These are phyloP conservation scores for Malachius bipustulatus DNA, from an alignment of 2,888 invertebrate species.

Conservation along the genomic window DNA sequence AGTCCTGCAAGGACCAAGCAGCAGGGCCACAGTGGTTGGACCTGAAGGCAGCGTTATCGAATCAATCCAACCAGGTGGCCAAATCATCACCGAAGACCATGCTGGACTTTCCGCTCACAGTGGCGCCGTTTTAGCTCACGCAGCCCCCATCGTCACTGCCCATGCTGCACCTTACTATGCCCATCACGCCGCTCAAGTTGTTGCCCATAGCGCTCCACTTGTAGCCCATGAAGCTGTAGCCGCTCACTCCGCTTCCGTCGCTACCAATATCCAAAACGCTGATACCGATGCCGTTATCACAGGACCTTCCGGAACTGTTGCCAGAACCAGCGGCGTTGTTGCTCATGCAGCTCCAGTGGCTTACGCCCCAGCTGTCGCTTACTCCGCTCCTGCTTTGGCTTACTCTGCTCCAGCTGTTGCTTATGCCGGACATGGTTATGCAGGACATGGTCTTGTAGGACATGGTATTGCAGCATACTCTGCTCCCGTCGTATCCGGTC, in stretches of 20 bases:
- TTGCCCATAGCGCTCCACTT: conserved; percentile 12
- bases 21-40: conserved; percentile 24
- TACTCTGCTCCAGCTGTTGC: neutral
- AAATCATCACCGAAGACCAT: conserved; percentile 22
- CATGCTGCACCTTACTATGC: conserved; percentile 14
- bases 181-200: conserved; percentile 10
- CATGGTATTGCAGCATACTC: conserved; percentile 9
- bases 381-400: conserved; percentile 10
- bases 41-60: conserved; percentile 27
- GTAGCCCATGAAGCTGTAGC: conserved; percentile 3
- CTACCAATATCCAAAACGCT: no score
- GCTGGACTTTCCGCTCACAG: conserved; percentile 19
- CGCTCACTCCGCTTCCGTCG: conserved; percentile 13
- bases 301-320: conserved; percentile 10
- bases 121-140: conserved; percentile 17
- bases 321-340: conserved; percentile 13
- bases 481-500: conserved; percentile 19
- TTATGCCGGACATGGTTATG: no score
- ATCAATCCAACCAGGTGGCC: conserved; percentile 25
- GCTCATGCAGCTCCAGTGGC: conserved; percentile 12
- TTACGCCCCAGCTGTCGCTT: conserved; percentile 14
- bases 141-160: conserved; percentile 15
- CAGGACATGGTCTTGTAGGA: neutral
- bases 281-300: conserved; percentile 10
- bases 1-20: conserved; percentile 27